Base-by-base conservation (phyloP, 2,888 invertebrate species). In the Sminthurides aquaticus region DNA sequence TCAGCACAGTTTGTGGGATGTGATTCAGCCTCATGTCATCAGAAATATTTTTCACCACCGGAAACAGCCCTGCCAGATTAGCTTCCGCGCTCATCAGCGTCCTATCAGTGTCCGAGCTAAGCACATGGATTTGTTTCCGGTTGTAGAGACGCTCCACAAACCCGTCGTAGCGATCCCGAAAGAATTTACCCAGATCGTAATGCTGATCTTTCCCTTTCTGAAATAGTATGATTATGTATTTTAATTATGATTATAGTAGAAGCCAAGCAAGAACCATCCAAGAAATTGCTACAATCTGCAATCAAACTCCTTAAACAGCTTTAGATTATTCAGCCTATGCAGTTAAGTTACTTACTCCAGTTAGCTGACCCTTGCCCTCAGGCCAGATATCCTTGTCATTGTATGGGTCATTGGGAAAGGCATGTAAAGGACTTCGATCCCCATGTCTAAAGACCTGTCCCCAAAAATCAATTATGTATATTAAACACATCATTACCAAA, bases 81-180 rank as follows among this genome's bases (percentile, higher is more conserved):
- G 86, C 82, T 77, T 89, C 86, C 0, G 90, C 93, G 76, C 91
- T 93, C 88, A 90, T 89, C 73, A 91, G 80, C 76, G 92, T 91
- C 61, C 95, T 84, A 68, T 92, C 88, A 64, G 85, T 83, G 76
- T 89, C 89, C 72, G 92, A 92, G 77, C 91, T 91, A 11, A 78
- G 70, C 1, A 82, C 76, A 65, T 76, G 74, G 15, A 82, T 76
- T 76, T 86, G 81, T 48, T 69, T 71, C 5, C 76, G 71, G 49
- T 70, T 69, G 64, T 78, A 79, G 3, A 70, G 63, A 27, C 68
- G 67, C 20, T 70, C 74, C 18, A 80, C 60, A 66, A 77, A 79
- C 57, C 83, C 82, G 49, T 83, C 82, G 77, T 93, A 94, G 67
- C 87, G 84, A 70, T 81, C 80, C 64, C 87, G 83, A 63, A 90